Percentiles rank a stretch among this genome's conserved stretches.
Conservation (phyloP, 2,888 invertebrate genomes). For the Chymomyza amoena region DNA sequence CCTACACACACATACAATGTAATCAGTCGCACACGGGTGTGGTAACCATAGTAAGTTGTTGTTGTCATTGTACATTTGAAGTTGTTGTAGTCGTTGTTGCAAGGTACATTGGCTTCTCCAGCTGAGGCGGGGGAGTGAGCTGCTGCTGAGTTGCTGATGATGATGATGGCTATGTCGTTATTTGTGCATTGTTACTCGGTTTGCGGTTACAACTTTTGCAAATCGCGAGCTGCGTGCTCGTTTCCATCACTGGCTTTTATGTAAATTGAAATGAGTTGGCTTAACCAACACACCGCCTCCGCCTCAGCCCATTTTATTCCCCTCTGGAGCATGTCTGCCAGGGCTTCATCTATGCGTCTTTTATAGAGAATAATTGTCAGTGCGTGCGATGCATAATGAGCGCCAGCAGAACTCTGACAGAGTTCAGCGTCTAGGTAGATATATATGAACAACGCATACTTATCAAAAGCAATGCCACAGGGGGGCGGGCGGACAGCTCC, state of each 20-base stretch:
- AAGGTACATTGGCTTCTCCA: neutral
- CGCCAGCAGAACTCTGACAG: slow-evolving; percentile 3
- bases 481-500: too few species aligned
- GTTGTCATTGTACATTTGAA: slow-evolving; percentile 7
- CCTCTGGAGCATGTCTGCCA: neutral
- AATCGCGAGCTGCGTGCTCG: neutral
- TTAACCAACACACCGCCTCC: neutral
- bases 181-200: slow-evolving; percentile 14
- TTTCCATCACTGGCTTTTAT: slow-evolving; percentile 47
- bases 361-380: slow-evolving; percentile 72
- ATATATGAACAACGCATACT: slow-evolving; percentile 28
- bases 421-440: slow-evolving; percentile 28
- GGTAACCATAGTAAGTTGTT: slow-evolving; percentile 15
- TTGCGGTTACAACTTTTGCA: slow-evolving; percentile 28
- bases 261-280: slow-evolving; percentile 67
- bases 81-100: neutral
- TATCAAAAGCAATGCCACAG: slow-evolving; percentile 10
- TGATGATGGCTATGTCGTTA: neutral
- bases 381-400: slow-evolving; percentile 73
- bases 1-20: slow-evolving; percentile 37
- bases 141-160: neutral
- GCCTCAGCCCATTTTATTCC: neutral
- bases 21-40: slow-evolving; percentile 39
- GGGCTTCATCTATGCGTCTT: slow-evolving; percentile 46
- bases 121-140: neutral